Evolutionary conservation across 2,113 vertebrate genomes (phyloP).

Genomic region (Pangasianodon hypophthalmus): DNA sequence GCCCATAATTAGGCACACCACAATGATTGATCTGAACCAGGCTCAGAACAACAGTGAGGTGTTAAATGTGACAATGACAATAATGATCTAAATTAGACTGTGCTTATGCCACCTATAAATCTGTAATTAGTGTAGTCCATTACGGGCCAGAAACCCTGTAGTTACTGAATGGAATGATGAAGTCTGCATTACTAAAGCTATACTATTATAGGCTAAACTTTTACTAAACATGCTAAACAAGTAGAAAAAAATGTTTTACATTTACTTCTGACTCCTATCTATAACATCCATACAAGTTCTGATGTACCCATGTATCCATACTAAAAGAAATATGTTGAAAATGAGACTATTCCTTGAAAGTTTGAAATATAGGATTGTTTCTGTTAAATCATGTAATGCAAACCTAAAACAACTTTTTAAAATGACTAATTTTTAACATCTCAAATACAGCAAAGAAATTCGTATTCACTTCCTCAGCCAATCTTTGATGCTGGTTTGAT

Average conservation of each 20-base stretch:
- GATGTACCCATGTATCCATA: background rate
- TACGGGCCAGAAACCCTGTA: background rate
- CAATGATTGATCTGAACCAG: slow-evolving; percentile 47
- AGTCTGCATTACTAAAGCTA: background rate
- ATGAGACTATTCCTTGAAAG: background rate
- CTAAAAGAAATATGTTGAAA: background rate
- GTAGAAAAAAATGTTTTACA: background rate
- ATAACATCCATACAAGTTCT: background rate
- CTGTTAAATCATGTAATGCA: background rate
- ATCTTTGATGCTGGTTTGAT: background rate
- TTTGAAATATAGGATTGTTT: background rate
- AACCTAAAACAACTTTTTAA: background rate
- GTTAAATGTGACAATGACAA: slow-evolving; percentile 19
- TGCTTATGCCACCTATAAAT: slow-evolving; percentile 4
- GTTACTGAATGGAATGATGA: background rate
- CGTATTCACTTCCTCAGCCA: too few relatives aligned
- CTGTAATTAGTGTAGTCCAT: background rate
- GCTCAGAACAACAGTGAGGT: slow-evolving; percentile 24
- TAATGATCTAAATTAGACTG: slow-evolving; percentile 5
- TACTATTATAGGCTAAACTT: background rate
- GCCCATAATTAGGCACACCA: slow-evolving; percentile 49
- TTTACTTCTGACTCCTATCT: background rate
- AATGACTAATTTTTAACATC: background rate
- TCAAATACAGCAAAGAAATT: background rate
- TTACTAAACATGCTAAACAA: background rate